Evolutionary conservation across 1,140 invertebrate genomes (phyloP).

Genomic region (Pteromalus puparum): DNA sequence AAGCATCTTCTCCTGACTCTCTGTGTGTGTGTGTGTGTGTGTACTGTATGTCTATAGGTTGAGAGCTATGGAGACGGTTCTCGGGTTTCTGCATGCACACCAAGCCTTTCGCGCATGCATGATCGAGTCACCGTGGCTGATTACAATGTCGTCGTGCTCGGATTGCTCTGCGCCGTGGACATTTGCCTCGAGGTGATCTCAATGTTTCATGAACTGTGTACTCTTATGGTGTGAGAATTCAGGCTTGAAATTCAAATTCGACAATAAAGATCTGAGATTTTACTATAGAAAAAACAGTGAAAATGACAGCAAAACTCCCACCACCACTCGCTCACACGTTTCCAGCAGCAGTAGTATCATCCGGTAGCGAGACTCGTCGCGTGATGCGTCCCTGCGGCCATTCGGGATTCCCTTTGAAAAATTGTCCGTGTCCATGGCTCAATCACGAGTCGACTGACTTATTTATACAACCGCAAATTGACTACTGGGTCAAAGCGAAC

Average conservation of each 20-base stretch:
- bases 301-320: no score
- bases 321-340: background rate
- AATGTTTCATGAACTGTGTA: background rate
- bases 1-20: constrained; percentile 30
- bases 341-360: background rate
- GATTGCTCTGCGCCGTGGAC: background rate
- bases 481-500: background rate
- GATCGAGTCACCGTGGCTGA: background rate
- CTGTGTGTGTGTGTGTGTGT: background rate
- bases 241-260: no score
- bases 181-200: no score
- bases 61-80: constrained; percentile 15
- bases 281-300: no score
- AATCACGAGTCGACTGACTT: constrained; percentile 22
- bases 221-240: no score
- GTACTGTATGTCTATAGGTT: no score
- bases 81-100: background rate
- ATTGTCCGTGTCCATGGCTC: background rate
- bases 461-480: constrained; percentile 16
- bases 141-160: constrained; percentile 26
- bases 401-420: constrained; percentile 34
- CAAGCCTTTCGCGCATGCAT: background rate
- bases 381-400: background rate
- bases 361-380: background rate
- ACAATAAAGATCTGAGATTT: no score